A percentile compares a stretch with the other conserved stretches of the same genome.
These are phyloP conservation scores for Arctia plantaginis DNA, from an alignment of 2,888 invertebrate species.

Conservation along the genomic window DNA sequence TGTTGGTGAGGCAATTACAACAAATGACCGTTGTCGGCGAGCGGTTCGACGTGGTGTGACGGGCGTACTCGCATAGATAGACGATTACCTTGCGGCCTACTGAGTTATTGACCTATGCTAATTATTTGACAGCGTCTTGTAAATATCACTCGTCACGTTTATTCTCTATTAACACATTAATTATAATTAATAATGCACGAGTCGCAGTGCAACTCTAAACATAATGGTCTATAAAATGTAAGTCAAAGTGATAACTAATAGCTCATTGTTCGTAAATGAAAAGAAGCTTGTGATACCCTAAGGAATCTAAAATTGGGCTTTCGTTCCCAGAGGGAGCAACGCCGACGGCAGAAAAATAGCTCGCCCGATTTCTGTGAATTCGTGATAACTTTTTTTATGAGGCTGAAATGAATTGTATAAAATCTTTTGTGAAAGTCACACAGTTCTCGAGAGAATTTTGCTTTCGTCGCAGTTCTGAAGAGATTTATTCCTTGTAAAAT, in stretches of 20 bases:
- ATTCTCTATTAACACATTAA: constrained; percentile 59
- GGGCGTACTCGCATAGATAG: constrained; percentile 56
- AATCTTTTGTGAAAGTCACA: constrained; percentile 81
- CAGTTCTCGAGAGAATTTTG: constrained; percentile 76
- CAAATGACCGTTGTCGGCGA: constrained; percentile 69
- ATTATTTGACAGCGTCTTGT: constrained; percentile 75
- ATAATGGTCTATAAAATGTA: not conserved
- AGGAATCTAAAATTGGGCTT: constrained; percentile 59
- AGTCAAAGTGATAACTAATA: constrained; percentile 14
- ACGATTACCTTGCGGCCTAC: constrained; percentile 68
- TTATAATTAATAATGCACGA: constrained; percentile 59
- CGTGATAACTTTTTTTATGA: constrained; percentile 83
- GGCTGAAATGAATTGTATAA: constrained; percentile 82
- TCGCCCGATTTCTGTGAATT: constrained; percentile 79
- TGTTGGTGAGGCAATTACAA: constrained; percentile 76
- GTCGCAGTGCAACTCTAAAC: constrained; percentile 10
- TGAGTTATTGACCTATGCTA: constrained; percentile 76
- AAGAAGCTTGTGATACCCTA: constrained; percentile 35
- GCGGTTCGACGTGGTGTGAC: constrained; percentile 67
- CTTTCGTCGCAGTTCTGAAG: constrained; percentile 72
- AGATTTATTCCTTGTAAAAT: constrained; percentile 76
- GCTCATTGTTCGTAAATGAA: constrained; percentile 37
- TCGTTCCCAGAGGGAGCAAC: constrained; percentile 74
- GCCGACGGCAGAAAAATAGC: constrained; percentile 79
- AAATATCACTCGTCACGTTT: constrained; percentile 63